Evolutionary conservation across 2,113 vertebrate species (phyloP).

Genomic region (Leucopsar rothschildi): DNA sequence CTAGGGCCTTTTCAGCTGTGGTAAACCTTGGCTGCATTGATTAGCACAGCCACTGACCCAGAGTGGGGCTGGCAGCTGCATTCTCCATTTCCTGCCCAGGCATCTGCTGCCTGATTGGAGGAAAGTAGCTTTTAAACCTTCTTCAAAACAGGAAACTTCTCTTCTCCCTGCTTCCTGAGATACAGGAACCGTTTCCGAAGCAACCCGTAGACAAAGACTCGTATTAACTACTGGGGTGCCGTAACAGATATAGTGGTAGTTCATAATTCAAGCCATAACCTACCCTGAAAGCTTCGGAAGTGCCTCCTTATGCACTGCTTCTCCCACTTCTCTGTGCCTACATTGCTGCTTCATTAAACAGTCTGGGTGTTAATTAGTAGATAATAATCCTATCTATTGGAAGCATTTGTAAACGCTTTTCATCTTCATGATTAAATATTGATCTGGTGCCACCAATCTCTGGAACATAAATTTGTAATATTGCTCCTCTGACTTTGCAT

Average conservation of each 20-base stretch:
- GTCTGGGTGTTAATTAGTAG: background rate
- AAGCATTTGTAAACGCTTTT: background rate
- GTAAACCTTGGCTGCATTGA: background rate
- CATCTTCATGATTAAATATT: background rate
- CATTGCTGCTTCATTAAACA: background rate
- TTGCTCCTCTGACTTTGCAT: background rate
- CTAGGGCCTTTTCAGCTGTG: background rate
- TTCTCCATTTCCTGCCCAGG: slow-evolving; percentile 84
- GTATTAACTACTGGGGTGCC: slow-evolving; percentile 81
- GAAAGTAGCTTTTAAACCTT: slow-evolving; percentile 86
- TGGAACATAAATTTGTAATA: background rate
- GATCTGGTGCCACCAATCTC: background rate
- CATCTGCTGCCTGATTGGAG: slow-evolving; percentile 87
- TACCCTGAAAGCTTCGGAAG: background rate
- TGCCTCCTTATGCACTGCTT: background rate
- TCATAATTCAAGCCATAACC: background rate
- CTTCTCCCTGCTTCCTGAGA: slow-evolving; percentile 93
- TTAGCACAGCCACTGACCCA: background rate
- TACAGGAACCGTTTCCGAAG: slow-evolving; percentile 92
- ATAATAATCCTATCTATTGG: background rate
- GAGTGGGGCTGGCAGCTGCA: slow-evolving; percentile 66
- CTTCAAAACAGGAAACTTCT: slow-evolving; percentile 98
- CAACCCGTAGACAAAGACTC: slow-evolving; percentile 85
- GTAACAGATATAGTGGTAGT: background rate
- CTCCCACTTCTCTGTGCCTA: background rate